Conservation (phyloP, 2,888 invertebrate genomes). For the Cheilosia variabilis region DNA sequence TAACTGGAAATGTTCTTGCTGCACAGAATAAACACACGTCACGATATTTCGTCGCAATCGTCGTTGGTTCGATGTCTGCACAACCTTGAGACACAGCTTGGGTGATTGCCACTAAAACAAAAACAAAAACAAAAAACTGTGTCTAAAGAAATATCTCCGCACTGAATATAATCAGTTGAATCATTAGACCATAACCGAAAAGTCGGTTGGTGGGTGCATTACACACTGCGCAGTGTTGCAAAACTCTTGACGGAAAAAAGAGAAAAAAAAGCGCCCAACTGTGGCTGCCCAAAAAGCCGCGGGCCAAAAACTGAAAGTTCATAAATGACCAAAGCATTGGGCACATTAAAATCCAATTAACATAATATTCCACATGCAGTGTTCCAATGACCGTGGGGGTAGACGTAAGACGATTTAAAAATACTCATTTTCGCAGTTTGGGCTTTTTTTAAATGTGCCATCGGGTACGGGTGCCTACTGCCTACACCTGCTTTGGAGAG, state of each 20-base stretch:
- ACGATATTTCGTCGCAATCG: constrained; percentile 39
- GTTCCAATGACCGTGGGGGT: constrained; percentile 38
- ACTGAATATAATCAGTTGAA: constrained; percentile 58
- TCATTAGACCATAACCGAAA: constrained; percentile 68
- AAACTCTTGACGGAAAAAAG: not conserved
- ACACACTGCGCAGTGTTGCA: constrained; percentile 34
- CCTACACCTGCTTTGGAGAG: constrained; percentile 7
- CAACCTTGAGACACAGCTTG: constrained; percentile 60
- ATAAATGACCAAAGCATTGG: constrained; percentile 43
- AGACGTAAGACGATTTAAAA: not conserved
- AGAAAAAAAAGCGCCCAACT: constrained; percentile 2
- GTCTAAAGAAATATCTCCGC: constrained; percentile 10
- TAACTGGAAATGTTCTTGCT: constrained; percentile 52
- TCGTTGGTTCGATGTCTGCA: constrained; percentile 40
- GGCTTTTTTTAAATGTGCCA: not conserved
- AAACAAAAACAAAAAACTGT: not conserved
- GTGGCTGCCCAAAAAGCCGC: constrained; percentile 25
- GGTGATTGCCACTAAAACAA: constrained; percentile 36
- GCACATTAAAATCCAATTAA: constrained; percentile 59
- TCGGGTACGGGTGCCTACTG: not conserved
- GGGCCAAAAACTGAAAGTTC: constrained; percentile 42
- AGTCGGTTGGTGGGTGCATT: constrained; percentile 64
- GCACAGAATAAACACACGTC: constrained; percentile 12
- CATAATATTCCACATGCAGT: constrained; percentile 42
- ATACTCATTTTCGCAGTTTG: not conserved